Evolutionary conservation across 2,113 vertebrate genomes (phyloP).

Genomic region (Brachyhypopomus occidentalis): DNA sequence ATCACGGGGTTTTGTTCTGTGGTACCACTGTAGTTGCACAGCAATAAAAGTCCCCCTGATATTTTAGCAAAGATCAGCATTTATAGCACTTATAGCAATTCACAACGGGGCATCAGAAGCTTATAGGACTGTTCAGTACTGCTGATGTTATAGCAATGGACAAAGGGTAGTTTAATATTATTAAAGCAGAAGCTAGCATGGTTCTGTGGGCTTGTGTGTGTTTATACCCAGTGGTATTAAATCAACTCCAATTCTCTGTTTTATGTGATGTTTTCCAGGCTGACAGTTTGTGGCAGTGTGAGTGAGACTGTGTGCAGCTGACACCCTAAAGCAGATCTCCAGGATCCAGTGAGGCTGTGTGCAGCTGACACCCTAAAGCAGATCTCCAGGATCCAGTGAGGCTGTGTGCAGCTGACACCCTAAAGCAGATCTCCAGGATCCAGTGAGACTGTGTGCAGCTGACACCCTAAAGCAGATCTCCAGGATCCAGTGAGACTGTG

Average conservation of each 20-base stretch:
- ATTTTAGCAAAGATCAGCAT: neutral
- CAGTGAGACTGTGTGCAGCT: neutral
- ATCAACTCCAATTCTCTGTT: conserved; percentile 12
- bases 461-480: neutral
- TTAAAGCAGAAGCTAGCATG: neutral
- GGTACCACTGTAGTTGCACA: neutral
- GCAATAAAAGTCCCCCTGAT: neutral
- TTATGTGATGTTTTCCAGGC: neutral
- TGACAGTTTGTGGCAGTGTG: neutral
- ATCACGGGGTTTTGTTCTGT: conserved; percentile 4
- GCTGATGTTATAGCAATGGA: neutral
- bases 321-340: neutral
- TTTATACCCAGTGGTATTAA: neutral
- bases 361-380: neutral
- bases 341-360: neutral
- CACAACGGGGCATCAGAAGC: neutral
- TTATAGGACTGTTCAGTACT: neutral
- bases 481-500: neutral
- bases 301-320: neutral
- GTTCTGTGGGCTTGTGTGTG: neutral
- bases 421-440: neutral
- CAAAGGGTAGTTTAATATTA: neutral
- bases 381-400: neutral
- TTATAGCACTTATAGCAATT: neutral
- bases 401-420: conserved; percentile 2